phyloP scores from a whole-genome alignment of 2,797 vertebrate species.

The Enteromius argenteus region DNA sequence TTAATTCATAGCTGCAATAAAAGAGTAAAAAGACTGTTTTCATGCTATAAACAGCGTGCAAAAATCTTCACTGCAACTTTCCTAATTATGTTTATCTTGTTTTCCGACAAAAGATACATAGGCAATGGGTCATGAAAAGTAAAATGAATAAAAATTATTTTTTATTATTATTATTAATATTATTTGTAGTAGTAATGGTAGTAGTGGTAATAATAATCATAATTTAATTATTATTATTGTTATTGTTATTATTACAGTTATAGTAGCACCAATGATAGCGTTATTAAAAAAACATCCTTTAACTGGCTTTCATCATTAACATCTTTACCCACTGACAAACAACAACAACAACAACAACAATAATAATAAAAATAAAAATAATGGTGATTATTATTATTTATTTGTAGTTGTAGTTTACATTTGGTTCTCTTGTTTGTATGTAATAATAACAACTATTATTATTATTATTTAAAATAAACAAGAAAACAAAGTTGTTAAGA shows the following conservation, averaged over 20 bases:
- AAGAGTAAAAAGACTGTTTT: background rate
- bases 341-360: background rate
- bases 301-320: background rate
- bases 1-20: background rate
- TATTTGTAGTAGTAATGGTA: background rate
- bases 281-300: background rate
- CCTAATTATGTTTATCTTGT: background rate
- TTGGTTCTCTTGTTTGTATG: background rate
- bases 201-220: background rate
- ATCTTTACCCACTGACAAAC: background rate
- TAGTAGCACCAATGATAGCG: background rate
- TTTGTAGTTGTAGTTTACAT: background rate
- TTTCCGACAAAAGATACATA: background rate
- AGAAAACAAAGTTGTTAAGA: no score
- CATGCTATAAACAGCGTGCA: background rate
- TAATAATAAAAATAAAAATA: background rate
- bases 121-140: background rate
- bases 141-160: background rate
- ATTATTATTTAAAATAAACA: no score
- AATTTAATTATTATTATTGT: background rate
- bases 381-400: background rate
- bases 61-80: background rate
- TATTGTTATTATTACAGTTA: background rate
- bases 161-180: background rate
- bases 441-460: no score